Evolutionary conservation across 1,140 invertebrate genomes (phyloP).

Genomic region (Rhynchophorus ferrugineus): DNA sequence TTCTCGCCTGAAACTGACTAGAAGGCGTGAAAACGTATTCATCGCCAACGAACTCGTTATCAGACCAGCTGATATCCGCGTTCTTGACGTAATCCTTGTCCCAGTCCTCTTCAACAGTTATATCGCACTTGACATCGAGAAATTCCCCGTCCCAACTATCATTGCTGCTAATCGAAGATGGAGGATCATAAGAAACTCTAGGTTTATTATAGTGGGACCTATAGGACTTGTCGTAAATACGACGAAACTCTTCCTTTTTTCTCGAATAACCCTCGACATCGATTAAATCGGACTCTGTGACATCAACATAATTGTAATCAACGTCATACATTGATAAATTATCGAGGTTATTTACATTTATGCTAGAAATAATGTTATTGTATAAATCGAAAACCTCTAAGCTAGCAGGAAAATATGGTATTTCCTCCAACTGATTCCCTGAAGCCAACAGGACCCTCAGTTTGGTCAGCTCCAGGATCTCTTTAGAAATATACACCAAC

Average conservation of each 20-base stretch:
- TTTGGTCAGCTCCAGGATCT: constrained; percentile 5
- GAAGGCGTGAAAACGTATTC: neutral
- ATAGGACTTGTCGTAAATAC: too few relatives aligned
- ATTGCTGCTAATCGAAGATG: too few relatives aligned
- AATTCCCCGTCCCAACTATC: too few relatives aligned
- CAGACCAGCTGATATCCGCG: constrained; percentile 10
- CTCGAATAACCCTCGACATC: too few relatives aligned
- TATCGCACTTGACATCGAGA: neutral
- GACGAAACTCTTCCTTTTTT: too few relatives aligned
- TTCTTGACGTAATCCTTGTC: constrained; percentile 8
- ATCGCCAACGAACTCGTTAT: constrained; percentile 15
- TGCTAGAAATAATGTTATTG: constrained; percentile 9
- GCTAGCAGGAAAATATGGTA: constrained; percentile 5
- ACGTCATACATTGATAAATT: constrained; percentile 8
- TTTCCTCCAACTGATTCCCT: constrained; percentile 9
- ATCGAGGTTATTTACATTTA: neutral
- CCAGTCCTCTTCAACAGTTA: constrained; percentile 9
- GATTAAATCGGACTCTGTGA: too few relatives aligned
- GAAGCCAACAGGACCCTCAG: constrained; percentile 5
- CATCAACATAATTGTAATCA: constrained; percentile 14
- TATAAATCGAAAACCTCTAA: constrained; percentile 13
- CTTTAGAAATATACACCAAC: constrained; percentile 9
- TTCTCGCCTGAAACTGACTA: neutral
- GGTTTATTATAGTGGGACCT: too few relatives aligned
- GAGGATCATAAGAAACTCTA: constrained; percentile 1